Base-by-base conservation (phyloP, 35 echinoderm and acorn worm genomes). In the Stichopus chloronotus region DNA sequence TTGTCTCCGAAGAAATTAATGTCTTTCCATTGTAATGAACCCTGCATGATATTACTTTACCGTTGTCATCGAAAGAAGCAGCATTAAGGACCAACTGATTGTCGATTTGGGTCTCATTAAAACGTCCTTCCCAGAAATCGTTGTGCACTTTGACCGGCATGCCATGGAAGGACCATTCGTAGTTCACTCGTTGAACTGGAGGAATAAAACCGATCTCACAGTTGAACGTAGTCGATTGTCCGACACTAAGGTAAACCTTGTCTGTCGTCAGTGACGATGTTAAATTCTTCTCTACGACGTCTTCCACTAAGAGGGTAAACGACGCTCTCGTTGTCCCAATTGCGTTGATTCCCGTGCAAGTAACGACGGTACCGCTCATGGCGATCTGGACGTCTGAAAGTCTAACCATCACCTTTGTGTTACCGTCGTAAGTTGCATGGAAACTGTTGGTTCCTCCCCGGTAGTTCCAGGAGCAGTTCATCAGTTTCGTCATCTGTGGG, bases 361-460 rank as follows among this genome's bases (percentile, higher is more conserved):
- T 89, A 10, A 89, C 52, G 7, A 6, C 30, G 19, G 87, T 63
- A 6, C 87, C 87, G 60, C 71, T 89, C 87, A 72, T 89, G 13
- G 21, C 25, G 20, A n/a, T 9, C 19, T 89, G 57, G 14, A 71
- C 57, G 9, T 89, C 21, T 10, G 52, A 17, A 12, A 89, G 13
- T 9, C 9, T 69, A 4, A 89, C 17, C 9, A 30, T 25, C n/a
- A 61, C 87, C 14, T 71, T 63, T 5, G 21, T 17, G 52, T 89
- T 89, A 72, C 87, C 60, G 5, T 60, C 22, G 60, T 23, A 52
- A 54, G 16, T 4, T 20, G 71, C 21, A 16, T 5, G 16, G 7
- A 72, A 43, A 7, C 24, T 61, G 7, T 19, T 59, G 4, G 2
- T 17, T 19, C 30, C 20, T 13, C 61, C 11, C n/a, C 5, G 19